These are phyloP conservation scores for Helleia helle DNA, from an alignment of 2,888 invertebrate genomes.

Conservation along the genomic window DNA sequence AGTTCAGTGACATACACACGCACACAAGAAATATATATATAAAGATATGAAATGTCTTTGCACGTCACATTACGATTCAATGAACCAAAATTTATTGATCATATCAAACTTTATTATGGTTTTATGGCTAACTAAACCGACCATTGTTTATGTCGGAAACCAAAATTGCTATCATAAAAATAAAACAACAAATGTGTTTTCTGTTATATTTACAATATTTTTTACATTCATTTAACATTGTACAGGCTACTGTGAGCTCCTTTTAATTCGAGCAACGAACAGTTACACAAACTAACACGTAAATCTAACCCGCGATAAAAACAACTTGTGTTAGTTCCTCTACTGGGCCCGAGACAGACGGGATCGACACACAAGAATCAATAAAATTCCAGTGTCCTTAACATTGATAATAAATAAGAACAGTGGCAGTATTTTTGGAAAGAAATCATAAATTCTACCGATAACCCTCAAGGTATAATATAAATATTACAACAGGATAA, in stretches of 20 bases:
- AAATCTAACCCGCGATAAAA: slow-evolving; percentile 72
- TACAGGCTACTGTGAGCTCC: slow-evolving; percentile 73
- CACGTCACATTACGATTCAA: slow-evolving; percentile 14
- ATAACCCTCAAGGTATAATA: neutral
- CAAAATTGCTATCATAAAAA: slow-evolving; percentile 39
- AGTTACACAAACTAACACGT: slow-evolving; percentile 72
- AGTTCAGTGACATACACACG: too few species aligned
- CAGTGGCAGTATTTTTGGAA: slow-evolving; percentile 57
- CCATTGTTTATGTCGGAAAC: slow-evolving; percentile 28
- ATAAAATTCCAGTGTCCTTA: slow-evolving; percentile 62
- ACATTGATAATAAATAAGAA: slow-evolving; percentile 40
- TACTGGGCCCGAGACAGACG: slow-evolving; percentile 53
- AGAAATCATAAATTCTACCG: slow-evolving; percentile 26
- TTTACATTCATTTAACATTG: slow-evolving; percentile 72
- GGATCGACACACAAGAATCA: slow-evolving; percentile 63
- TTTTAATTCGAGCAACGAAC: slow-evolving; percentile 75
- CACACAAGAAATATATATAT: too few species aligned
- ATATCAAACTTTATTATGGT: slow-evolving; percentile 27
- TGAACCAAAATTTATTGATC: slow-evolving; percentile 23
- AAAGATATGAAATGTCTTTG: too few species aligned
- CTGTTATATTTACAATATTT: slow-evolving; percentile 70
- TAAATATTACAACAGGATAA: neutral
- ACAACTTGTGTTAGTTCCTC: slow-evolving; percentile 61
- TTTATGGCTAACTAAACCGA: slow-evolving; percentile 28
- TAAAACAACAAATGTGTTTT: slow-evolving; percentile 57